Base-by-base conservation (phyloP, 2,888 invertebrate species). In the Tryphoninae sp. region DNA sequence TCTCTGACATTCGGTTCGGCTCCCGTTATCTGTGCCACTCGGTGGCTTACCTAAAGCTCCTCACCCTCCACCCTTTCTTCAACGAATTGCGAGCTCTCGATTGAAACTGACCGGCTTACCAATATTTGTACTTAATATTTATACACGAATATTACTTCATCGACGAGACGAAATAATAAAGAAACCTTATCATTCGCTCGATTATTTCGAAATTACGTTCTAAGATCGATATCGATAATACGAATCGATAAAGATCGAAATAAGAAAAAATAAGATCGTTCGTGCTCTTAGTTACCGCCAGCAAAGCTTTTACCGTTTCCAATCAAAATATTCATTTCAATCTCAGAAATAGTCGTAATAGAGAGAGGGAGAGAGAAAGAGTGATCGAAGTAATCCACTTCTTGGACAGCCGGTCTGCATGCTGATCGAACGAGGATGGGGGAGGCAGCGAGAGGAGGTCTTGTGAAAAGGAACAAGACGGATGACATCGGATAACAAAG, bases 381-480 rank as follows among this genome's bases (percentile, higher is more conserved):
- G 33, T 33, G 22, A 61, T 33, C 16, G 13, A 62, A 51, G 61
- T 62, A 49, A 62, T 61, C 33, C 53, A 51, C 62, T 16, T 40
- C 49, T 33, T 53, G 62, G 51, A 19, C 59, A 9, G 13, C 9
- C 7, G 16, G 45, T 45, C 11, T 62, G 72, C 51, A 62, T 73
- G 33, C 62, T 40, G 19, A 73, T 73, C 73, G 62, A 40, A 73
- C 16, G 11, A 4, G 33, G 33, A 4, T 33, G 49, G 23, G 33
- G 49, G 23, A 45, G n/a, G 7, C 2, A 7, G 6, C 22, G 26
- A 0, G 19, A 33, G 9, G n/a, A 9, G 40, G 13, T 13, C 45
- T 13, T 13, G 11, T 13, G 13, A 45, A 45, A 51, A 16, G 51
- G 45, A 45, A 45, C 13, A 53, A 62, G 73, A 73, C 33, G 19